Evolutionary conservation across 2,113 vertebrate species (phyloP), one percentile per base, ranked within the genome.

Genomic region (Periophthalmus modestus): DNA sequence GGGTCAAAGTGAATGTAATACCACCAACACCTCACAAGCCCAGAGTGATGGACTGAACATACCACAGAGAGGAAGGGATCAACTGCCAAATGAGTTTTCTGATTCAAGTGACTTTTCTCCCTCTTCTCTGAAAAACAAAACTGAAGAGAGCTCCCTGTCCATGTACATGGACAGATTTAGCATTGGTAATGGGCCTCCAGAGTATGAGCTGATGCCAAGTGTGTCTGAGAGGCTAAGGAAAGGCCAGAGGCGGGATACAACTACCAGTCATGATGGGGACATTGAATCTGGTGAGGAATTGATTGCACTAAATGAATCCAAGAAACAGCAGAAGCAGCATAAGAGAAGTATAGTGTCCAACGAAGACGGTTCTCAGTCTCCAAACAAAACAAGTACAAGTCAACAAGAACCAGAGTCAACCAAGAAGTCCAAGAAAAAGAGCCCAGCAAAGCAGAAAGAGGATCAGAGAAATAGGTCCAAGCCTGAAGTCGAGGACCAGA

Each of bases 201-300:
- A 77, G 0, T 0, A 19, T 3, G 83, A 85, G 58, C 83, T 79
- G 69, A 84, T 73, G 68, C 85, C 62, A 16, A 79, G 80, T 11
- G 82, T 71, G 47, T 19, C 57, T 46, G 89, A 84, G 12, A 80
- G 79, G 55, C 88, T 80, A 69, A 62, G 84, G 11, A 74, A 79
- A 4, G 88, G 75, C 9, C 80, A 78, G 75, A 90, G 89, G 77
- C 92, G 85, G 79, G 87, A 88, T 80, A 83, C 90, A 0, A 10
- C 75, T 24, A 55, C 85, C 73, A 90, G 87, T 84, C 88, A 85
- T 1, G 93, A 94, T 47, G 93, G 86, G 66, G 91, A 93, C n/a
- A 83, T 89, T 0, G 92, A 94, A 34, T 78, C 88, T 3, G 93
- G 93, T 0, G 92, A 94, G 83, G 93, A 92, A 54, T 57, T 87